phyloP scores from a whole-genome alignment of 2,113 vertebrate genomes.

The Ivindomyrus marchei region DNA sequence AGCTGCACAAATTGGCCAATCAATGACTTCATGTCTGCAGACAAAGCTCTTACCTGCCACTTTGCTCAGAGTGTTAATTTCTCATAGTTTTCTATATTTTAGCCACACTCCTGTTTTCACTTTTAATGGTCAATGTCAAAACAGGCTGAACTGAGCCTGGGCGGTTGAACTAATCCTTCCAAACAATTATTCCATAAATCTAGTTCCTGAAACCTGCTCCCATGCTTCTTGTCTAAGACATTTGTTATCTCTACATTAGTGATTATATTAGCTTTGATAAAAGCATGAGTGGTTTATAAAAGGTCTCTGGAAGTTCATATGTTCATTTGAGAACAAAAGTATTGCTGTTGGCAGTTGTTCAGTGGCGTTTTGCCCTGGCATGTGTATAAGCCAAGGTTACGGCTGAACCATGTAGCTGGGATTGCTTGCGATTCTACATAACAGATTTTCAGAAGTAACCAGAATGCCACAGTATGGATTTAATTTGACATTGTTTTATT shows the following conservation, averaged over 20 bases:
- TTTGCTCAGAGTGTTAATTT: not conserved
- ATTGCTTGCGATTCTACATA: not conserved
- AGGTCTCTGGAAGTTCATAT: not conserved
- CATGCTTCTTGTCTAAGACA: not conserved
- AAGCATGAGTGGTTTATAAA: not conserved
- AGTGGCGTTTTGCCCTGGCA: not conserved
- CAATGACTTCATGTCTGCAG: not conserved
- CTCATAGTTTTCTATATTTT: not conserved
- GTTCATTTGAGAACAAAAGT: not conserved
- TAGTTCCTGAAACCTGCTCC: not conserved
- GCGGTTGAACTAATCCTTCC: not conserved
- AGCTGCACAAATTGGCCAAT: constrained; percentile 11
- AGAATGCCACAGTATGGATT: not conserved
- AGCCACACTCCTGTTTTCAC: not conserved
- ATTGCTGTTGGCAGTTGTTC: not conserved
- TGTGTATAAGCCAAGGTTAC: not conserved
- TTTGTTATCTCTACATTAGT: not conserved
- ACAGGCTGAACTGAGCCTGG: not conserved
- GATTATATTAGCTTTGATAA: not conserved
- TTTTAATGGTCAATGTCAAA: not conserved
- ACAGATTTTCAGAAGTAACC: not conserved
- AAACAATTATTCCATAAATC: not conserved
- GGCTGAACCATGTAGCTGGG: not conserved
- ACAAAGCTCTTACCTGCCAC: not conserved
- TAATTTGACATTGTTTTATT: not conserved